Evolutionary conservation across 1,140 invertebrate genomes (phyloP), one percentile per base, ranked within the genome.

Genomic region (Dufourea novaeangliae): DNA sequence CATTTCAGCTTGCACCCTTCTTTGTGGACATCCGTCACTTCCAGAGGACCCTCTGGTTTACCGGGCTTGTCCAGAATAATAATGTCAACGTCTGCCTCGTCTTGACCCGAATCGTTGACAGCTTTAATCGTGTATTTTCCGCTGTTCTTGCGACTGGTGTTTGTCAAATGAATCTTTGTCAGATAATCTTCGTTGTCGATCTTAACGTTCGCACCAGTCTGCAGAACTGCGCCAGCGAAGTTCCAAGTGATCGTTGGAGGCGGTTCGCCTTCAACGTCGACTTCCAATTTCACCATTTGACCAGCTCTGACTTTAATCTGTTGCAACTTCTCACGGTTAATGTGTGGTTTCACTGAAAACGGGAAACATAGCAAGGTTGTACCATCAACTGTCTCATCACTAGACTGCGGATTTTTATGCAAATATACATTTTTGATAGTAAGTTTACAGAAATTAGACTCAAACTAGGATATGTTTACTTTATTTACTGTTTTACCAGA

Each of bases 181-280:
- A 97, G 97, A 86, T 99, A 98, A 86, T 99, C 98, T 89, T 98
- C 97, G 90, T 98, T 97, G 82, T 98, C 97, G 70, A 99, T 95
- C 88, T 95, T 97, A 34, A 94, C 88, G 68, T 94, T 95, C 71
- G 92, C 94, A 89, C 92, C 94, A 81, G 88, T 94, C 82, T 95
- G 93, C 7, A 97, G 83, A 50, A 94, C 93, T 87, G 95, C 94
- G 44, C 94, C 95, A 56, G 94, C 95, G 80, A 98, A 95, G 44
- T 94, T 95, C 98, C 98, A 99, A 20, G 95, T 97, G 72, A 97
- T 95, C 46, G 95, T 96, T 93, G 98, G 98, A 90, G 98, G 96
- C 46, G 98, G 98, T 94, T 98, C 97, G 90, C 98, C 98, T 87
- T 96, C 97, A 66, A 98, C 96, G 89, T 99, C 98, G 6, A 99